These are phyloP conservation scores for Tragelaphus scriptus DNA, from an alignment of 2,113 vertebrate species.

Conservation along the genomic window DNA sequence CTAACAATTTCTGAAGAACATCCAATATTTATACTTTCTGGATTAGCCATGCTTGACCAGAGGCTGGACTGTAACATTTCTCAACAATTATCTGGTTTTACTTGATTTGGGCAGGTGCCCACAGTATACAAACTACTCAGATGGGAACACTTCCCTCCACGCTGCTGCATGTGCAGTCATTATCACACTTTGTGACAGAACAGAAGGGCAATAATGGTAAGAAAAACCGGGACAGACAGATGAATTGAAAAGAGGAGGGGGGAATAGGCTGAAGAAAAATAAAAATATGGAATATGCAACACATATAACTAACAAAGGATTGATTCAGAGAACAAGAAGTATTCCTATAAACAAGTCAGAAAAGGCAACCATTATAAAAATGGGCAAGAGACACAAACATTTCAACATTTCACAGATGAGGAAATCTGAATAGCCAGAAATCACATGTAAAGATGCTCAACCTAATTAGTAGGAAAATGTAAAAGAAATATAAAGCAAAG, in stretches of 20 bases:
- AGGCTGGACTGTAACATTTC: neutral
- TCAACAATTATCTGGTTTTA: neutral
- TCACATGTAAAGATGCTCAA: neutral
- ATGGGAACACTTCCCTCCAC: neutral
- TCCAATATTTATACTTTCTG: neutral
- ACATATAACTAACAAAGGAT: neutral
- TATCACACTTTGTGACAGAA: slow-evolving; percentile 13
- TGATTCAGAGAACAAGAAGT: neutral
- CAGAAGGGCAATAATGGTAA: neutral
- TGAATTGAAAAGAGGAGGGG: neutral
- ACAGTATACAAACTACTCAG: neutral
- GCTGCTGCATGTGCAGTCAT: neutral
- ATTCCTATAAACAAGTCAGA: neutral
- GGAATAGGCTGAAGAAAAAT: neutral
- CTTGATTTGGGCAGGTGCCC: neutral
- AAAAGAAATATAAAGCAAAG: slow-evolving; percentile 8
- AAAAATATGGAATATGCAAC: neutral
- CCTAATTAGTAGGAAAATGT: neutral
- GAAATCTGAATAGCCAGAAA: neutral
- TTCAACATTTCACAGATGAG: neutral
- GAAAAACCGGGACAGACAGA: neutral
- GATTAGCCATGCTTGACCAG: neutral
- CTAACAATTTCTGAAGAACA: neutral
- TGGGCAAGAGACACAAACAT: neutral
- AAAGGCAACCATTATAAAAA: neutral